Conservation (phyloP, 2,888 invertebrate genomes). For the Yponomeuta plumbellus region DNA sequence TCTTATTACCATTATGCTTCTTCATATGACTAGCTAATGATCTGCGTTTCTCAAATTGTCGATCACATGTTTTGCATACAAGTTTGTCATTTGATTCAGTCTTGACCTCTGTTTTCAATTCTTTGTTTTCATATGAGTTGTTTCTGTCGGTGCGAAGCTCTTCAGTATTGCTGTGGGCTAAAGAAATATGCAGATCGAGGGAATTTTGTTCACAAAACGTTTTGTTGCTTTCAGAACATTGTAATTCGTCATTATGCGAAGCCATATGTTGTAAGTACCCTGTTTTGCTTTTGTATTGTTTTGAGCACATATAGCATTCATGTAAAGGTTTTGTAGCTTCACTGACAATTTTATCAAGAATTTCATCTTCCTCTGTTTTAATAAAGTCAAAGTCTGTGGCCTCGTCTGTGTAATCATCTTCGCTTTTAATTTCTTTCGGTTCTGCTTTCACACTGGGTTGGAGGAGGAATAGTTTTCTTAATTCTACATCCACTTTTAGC, state of each 20-base stretch:
- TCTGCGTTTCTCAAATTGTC: constrained; percentile 66
- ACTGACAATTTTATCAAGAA: not conserved
- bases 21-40: constrained; percentile 61
- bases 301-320: constrained; percentile 62
- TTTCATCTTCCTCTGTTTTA: constrained; percentile 11
- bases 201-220: constrained; percentile 39
- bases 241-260: constrained; percentile 44
- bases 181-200: constrained; percentile 45
- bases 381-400: not conserved
- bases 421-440: constrained; percentile 39
- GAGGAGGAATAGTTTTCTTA: constrained; percentile 38
- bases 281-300: constrained; percentile 60
- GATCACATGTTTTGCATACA: constrained; percentile 71
- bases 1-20: constrained; percentile 52
- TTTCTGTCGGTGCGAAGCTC: not conserved
- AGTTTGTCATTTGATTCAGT: constrained; percentile 33
- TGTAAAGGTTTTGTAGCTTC: not conserved
- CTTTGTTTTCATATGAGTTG: not conserved
- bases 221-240: constrained; percentile 48
- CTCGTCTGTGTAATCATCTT: constrained; percentile 1
- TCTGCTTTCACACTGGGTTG: constrained; percentile 29
- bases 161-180: constrained; percentile 26
- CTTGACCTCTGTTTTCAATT: constrained; percentile 30
- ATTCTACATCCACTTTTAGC: constrained; percentile 43
- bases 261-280: constrained; percentile 64